Evolutionary conservation across 2,888 invertebrate genomes (phyloP).

Genomic region (Acleris cristana): DNA sequence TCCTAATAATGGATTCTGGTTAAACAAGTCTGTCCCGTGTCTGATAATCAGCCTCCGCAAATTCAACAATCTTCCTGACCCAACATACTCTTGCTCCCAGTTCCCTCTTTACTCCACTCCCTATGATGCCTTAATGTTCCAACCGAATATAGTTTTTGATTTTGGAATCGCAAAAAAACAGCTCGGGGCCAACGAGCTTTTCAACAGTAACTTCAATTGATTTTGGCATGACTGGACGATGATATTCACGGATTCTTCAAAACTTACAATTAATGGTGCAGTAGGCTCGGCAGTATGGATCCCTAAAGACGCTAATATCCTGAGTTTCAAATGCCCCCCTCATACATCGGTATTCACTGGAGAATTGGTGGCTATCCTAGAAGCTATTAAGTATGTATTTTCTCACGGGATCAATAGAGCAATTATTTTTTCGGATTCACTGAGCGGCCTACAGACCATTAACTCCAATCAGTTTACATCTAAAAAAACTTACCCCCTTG

Average conservation of each 20-base stretch:
- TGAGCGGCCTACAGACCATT: no score
- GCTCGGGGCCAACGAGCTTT: background rate
- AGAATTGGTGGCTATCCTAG: no score
- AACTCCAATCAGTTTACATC: no score
- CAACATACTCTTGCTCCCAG: background rate
- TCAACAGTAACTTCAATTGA: background rate
- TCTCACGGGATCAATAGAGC: no score
- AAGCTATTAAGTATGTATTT: no score
- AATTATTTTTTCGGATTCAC: no score
- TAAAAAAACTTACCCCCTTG: no score
- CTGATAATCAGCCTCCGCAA: background rate
- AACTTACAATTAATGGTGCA: background rate
- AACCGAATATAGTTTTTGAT: background rate
- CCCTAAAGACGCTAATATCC: background rate
- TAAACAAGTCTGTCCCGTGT: no score
- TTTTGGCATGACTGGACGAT: background rate
- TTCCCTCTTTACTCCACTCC: background rate
- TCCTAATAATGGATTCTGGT: no score
- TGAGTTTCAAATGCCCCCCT: constrained; percentile 2
- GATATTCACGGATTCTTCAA: background rate
- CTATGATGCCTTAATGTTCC: background rate
- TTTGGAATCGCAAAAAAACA: background rate
- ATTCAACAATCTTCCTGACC: background rate
- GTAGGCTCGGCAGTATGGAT: constrained; percentile 1
- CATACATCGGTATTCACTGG: no score